Base-by-base conservation (phyloP, 2,888 invertebrate genomes). In the Dicyrtomina minuta region DNA sequence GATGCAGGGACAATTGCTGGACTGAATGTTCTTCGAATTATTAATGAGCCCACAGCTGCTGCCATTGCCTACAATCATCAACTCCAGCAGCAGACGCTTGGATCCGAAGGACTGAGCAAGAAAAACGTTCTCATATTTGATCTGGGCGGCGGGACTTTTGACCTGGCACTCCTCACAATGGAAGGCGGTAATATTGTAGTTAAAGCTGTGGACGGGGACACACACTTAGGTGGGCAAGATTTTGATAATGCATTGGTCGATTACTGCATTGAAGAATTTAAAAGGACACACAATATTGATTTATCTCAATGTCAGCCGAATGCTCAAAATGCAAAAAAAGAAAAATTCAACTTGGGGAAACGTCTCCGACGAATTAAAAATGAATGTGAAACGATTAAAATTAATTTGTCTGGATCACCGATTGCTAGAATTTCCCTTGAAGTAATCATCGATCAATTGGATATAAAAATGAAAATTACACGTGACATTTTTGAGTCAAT, bases 1-100 rank as follows among this genome's bases (percentile, higher is more conserved):
- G 94, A 95, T 82, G 92, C 93, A 8, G 94, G 93, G 0, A 84
- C 84, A 12, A 90, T 84, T 79, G 89, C 93, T 22, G 93, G 91
- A 0, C 82, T 96, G 27, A 93, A 93, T 82, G 93, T 96, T 2
- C 84, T 93, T 49, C 86, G 93, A 78, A 93, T 95, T 71, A 91
- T 93, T 76, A 93, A 93, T 81, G 93, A 95, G 81, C 94, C 94
- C 12, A 95, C 93, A 2, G 91, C 91, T 0, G 93, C 92, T n/a
- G 92, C 92, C 49, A 67, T 72, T 27, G 71, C 70, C 0, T 72
- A 74, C 51, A 58, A 62, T 12, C 55, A 70, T 2, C 49, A 71
- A 26, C 13, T 39, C 26, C 64, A 12, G 20, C 53, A 4, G 64
- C 59, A 41, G 58, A 5, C 8, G 33, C 4, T 3, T 5, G 33